Base-by-base conservation (phyloP, 2,797 vertebrate genomes). In the Anguilla pacifica region DNA sequence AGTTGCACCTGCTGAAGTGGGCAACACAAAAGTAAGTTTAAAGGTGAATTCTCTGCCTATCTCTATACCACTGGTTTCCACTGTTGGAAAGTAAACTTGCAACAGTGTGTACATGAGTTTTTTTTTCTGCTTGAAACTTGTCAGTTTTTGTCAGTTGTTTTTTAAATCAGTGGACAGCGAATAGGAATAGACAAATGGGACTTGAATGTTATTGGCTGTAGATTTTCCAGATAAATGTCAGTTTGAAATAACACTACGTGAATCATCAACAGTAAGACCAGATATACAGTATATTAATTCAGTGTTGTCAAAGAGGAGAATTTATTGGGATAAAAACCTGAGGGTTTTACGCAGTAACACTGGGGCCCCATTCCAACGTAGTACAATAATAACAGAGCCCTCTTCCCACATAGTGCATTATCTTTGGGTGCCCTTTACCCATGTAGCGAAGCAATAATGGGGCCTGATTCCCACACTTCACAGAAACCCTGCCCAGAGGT, bases 401-500 rank as follows among this genome's bases (percentile, higher is more conserved):
- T 49, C 46, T 82, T 82, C 46, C 22, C 79, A 81, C 43, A 81
- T 49, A 74, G 31, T 74, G 25, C 39, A 81, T 43, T 81, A 46
- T 43, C 43, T 6, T 46, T 51, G 46, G 79, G 79, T 67, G 46
- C 46, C 79, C 79, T 82, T 49, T 82, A 25, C 79, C 74, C 39
- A 2, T 3, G 46, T n/a, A 82, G 19, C n/a, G 51, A 2, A 82
- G 79, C 25, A 25, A 25, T 82, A 25, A 82, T 49, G 92, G 91
- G 39, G 84, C 87, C 91, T 83, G 31, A 90, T 96, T 96, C 95
- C 93, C 95, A 96, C 95, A 96, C 92, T 55, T 92, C 93, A 94
- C 93, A 94, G 91, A 94, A 93, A 95, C 88, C 90, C 92, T 94
- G 94, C 95, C 93, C 93, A 95, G 92, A 95, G 94, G 93, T 94